Conservation (phyloP, 2,113 vertebrate genomes). For the Syrrhaptes paradoxus region DNA sequence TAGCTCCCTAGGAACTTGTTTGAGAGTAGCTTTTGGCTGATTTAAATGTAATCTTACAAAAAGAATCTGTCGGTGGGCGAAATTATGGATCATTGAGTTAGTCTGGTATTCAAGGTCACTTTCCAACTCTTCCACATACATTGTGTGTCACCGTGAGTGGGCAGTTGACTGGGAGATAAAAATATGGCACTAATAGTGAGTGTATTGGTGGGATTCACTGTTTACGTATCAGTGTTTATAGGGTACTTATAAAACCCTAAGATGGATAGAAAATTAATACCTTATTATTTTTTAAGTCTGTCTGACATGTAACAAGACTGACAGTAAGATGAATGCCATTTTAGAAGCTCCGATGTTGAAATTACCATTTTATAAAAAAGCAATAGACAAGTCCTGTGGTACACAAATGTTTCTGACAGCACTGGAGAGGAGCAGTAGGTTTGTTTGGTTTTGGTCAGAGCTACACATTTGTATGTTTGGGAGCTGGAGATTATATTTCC, state of each 20-base stretch:
- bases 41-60: neutral
- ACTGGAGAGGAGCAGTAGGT: neutral
- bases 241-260: neutral
- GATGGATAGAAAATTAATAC: neutral
- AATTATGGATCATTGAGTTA: neutral
- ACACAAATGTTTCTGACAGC: accelerated
- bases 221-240: neutral
- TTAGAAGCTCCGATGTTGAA: neutral
- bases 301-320: neutral
- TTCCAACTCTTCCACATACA: neutral
- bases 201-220: neutral
- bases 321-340: neutral
- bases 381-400: accelerated
- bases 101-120: neutral
- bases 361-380: neutral
- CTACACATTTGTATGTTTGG: neutral
- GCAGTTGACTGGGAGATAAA: neutral
- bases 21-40: neutral
- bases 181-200: neutral
- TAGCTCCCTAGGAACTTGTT: neutral
- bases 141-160: neutral
- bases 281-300: neutral
- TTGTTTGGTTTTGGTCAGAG: neutral
- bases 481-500: conserved; percentile 20
- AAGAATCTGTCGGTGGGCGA: neutral